Conservation (phyloP, 1,140 invertebrate genomes). For the Caerostris darwini region DNA sequence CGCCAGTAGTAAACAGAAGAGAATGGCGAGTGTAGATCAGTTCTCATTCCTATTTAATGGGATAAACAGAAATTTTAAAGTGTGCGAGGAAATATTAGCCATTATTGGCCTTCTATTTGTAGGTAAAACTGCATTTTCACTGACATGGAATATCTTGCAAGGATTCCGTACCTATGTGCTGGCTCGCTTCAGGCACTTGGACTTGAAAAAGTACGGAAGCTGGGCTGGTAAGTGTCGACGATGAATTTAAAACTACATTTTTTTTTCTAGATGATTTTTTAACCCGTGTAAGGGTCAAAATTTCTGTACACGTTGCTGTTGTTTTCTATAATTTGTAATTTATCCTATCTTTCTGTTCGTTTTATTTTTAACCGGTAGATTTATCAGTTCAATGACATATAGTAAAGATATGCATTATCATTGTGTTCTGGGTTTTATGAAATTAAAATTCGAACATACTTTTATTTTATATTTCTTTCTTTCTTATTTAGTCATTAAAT, state of each 20-base stretch:
- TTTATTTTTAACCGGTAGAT: no score
- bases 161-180: constrained; percentile 73
- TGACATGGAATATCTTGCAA: constrained; percentile 76
- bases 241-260: background rate
- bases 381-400: no score
- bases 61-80: constrained; percentile 54
- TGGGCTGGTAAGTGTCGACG: constrained; percentile 72
- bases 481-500: no score
- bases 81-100: constrained; percentile 70
- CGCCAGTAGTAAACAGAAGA: constrained; percentile 56
- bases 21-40: constrained; percentile 73
- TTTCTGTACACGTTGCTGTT: no score
- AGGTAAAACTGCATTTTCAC: constrained; percentile 69
- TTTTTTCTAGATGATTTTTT: background rate
- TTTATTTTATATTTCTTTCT: no score
- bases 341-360: no score
- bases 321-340: no score
- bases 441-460: no score
- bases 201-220: constrained; percentile 75
- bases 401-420: no score
- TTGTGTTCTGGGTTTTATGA: no score
- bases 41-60: constrained; percentile 69
- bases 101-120: constrained; percentile 76
- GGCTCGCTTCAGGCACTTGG: constrained; percentile 65
- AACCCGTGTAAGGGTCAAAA: background rate